These are phyloP conservation scores for Vanessa cardui DNA, from an alignment of 2,888 invertebrate species.

Conservation along the genomic window DNA sequence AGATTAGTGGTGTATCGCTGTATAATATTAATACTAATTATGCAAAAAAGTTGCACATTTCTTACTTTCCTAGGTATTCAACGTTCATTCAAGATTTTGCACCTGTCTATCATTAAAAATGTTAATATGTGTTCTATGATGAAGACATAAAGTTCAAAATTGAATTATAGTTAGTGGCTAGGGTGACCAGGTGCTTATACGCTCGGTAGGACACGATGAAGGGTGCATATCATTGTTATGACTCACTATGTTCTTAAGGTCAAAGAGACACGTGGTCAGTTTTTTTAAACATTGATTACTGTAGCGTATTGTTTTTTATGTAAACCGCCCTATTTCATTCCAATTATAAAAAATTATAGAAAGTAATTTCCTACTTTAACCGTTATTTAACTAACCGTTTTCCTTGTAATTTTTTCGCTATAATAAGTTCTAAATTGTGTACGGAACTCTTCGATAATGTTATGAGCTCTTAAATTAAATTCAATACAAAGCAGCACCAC, in stretches of 20 bases:
- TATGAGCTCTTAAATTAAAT: neutral
- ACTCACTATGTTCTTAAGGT: constrained; percentile 56
- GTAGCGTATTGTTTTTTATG: constrained; percentile 20
- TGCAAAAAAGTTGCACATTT: constrained; percentile 12
- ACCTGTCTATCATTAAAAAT: constrained; percentile 31
- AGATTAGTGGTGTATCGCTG: neutral
- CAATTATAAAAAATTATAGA: constrained; percentile 1
- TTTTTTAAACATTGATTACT: constrained; percentile 41
- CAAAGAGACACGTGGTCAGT: constrained; percentile 64
- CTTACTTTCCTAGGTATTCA: constrained; percentile 27
- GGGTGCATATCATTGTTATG: constrained; percentile 58
- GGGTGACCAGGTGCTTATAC: constrained; percentile 68
- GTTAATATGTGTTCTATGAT: neutral
- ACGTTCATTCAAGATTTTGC: constrained; percentile 40
- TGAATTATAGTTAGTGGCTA: constrained; percentile 16
- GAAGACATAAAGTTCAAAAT: constrained; percentile 31
- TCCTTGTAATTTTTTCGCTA: too few species aligned
- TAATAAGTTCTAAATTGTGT: too few species aligned
- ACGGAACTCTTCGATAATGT: neutral
- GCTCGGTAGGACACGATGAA: constrained; percentile 63
- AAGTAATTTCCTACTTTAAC: neutral
- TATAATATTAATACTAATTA: neutral
- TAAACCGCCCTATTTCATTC: neutral
- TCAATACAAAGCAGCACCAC: constrained; percentile 4
- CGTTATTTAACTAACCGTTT: neutral